A percentile compares a stretch with the other conserved stretches of the same genome.
Conservation (phyloP, 2,113 vertebrate genomes). For the Sander vitreus region DNA sequence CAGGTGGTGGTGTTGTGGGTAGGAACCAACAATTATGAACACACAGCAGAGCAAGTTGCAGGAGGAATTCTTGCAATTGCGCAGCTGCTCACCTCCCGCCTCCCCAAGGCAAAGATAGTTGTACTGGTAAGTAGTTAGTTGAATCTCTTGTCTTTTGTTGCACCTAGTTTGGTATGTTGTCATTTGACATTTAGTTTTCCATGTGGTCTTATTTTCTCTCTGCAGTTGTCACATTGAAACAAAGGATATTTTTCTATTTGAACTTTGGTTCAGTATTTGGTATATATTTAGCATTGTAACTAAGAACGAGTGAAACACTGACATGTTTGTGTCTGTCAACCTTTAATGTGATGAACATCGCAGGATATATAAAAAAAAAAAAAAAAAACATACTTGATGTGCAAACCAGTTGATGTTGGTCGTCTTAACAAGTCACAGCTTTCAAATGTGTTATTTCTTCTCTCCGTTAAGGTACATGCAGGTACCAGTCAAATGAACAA, state of each 20-base stretch:
- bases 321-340: background rate
- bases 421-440: background rate
- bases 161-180: background rate
- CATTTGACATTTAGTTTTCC: background rate
- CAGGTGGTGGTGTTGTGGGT: slow-evolving; percentile 98
- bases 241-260: background rate
- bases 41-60: slow-evolving; percentile 95
- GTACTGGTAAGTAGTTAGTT: slow-evolving; percentile 87
- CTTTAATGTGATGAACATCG: background rate
- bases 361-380: background rate
- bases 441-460: background rate
- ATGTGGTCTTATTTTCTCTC: background rate
- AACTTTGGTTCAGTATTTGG: background rate
- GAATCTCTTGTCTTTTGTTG: background rate
- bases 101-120: slow-evolving; percentile 94
- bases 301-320: background rate
- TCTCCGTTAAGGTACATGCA: background rate
- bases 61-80: slow-evolving; percentile 94
- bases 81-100: slow-evolving; percentile 88
- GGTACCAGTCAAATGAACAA: background rate
- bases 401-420: background rate
- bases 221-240: background rate
- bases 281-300: background rate
- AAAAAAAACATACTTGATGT: background rate
- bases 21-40: slow-evolving; percentile 95